Percentiles rank a stretch among this genome's conserved stretches.
phyloP scores from a whole-genome alignment of 2,888 invertebrate genomes.

The Fragum fragum region DNA sequence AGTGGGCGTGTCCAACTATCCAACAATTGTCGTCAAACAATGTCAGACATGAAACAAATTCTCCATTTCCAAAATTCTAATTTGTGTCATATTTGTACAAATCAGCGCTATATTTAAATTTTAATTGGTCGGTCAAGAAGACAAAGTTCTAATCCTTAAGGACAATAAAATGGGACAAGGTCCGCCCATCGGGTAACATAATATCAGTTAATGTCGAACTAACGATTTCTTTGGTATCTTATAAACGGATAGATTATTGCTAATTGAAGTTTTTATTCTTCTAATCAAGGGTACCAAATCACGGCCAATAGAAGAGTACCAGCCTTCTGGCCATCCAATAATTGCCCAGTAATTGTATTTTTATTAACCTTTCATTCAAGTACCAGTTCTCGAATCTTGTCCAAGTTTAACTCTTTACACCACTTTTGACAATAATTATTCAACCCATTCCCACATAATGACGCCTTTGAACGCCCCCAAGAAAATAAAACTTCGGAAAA shows the following conservation, averaged over 20 bases:
- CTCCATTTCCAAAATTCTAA: too few species aligned
- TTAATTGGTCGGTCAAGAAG: slow-evolving; percentile 23
- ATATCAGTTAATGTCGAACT: slow-evolving; percentile 19
- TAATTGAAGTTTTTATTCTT: slow-evolving; percentile 45
- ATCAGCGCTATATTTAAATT: slow-evolving; percentile 1
- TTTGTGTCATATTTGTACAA: too few species aligned
- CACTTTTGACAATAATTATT: too few species aligned
- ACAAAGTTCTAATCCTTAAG: slow-evolving; percentile 8
- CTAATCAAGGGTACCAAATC: slow-evolving; percentile 50
- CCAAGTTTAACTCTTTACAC: not conserved
- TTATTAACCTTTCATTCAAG: slow-evolving; percentile 66
- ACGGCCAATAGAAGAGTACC: slow-evolving; percentile 48
- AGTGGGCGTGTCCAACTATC: too few species aligned
- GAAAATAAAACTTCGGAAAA: too few species aligned
- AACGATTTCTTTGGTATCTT: slow-evolving; percentile 26
- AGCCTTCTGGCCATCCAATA: slow-evolving; percentile 56
- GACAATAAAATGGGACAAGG: not conserved
- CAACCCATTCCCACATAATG: too few species aligned
- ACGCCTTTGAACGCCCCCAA: too few species aligned
- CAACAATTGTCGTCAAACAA: too few species aligned
- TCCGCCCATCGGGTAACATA: slow-evolving; percentile 21
- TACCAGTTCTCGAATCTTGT: slow-evolving; percentile 41
- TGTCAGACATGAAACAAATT: too few species aligned
- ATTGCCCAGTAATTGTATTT: slow-evolving; percentile 68
- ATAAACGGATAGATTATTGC: slow-evolving; percentile 41